Evolutionary conservation across 2,797 vertebrate species (phyloP).

Genomic region (Hyperoplus lanceolatus): DNA sequence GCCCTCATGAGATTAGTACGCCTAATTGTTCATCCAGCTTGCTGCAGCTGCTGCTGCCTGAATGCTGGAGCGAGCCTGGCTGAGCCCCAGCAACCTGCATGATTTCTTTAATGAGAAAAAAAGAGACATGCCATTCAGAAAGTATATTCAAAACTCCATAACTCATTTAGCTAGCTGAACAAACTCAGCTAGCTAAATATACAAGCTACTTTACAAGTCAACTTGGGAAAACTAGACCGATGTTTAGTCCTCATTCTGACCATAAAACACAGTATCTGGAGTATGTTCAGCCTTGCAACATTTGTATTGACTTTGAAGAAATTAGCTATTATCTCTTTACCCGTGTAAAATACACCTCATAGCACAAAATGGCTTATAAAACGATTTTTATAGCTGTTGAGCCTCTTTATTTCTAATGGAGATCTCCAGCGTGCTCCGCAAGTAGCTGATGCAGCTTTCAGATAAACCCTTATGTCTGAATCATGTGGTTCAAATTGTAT

Average conservation of each 20-base stretch:
- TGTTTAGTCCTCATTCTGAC: conserved; percentile 2
- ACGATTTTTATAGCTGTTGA: not conserved
- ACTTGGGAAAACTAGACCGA: conserved; percentile 12
- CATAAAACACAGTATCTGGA: not conserved
- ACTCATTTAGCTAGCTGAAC: too few relatives aligned
- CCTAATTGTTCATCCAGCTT: conserved; percentile 77
- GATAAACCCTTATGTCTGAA: not conserved
- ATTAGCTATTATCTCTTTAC: not conserved
- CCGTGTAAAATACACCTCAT: not conserved
- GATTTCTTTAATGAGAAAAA: conserved; percentile 61
- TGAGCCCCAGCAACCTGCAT: conserved; percentile 52
- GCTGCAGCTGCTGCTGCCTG: conserved; percentile 19
- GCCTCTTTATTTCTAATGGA: conserved; percentile 11
- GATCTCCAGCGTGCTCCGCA: not conserved
- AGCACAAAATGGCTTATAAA: not conserved
- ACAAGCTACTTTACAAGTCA: conserved; percentile 6
- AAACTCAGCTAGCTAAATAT: conserved; percentile 18
- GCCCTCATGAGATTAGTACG: conserved; percentile 72
- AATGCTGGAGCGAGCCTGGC: conserved; percentile 45
- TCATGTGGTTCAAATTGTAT: not conserved
- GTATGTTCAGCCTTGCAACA: not conserved
- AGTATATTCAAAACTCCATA: conserved; percentile 41
- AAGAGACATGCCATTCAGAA: conserved; percentile 47
- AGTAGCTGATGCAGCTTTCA: not conserved
- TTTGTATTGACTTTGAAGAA: conserved; percentile 21